These are phyloP conservation scores for Zeugodacus cucurbitae DNA, from an alignment of 1,140 invertebrate genomes.

Conservation along the genomic window DNA sequence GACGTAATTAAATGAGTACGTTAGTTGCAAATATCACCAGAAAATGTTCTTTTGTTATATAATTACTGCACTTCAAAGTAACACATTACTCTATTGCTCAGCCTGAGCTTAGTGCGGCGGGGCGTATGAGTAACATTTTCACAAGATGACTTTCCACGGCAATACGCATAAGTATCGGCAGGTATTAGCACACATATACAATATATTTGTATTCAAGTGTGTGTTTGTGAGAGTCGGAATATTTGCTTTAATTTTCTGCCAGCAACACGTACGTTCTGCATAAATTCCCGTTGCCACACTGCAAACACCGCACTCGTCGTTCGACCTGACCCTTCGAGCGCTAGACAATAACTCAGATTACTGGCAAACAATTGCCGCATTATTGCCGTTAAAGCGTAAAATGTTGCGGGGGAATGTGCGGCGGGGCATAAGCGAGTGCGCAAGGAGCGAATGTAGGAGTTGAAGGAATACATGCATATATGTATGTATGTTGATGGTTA, in stretches of 20 bases:
- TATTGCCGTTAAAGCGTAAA: not conserved
- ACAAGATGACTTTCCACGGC: not conserved
- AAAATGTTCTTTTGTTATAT: not conserved
- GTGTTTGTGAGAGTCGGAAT: not conserved
- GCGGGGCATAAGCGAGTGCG: not conserved
- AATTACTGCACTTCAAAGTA: not conserved
- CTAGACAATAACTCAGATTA: slow-evolving; percentile 35
- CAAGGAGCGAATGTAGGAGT: too few relatives aligned
- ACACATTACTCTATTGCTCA: not conserved
- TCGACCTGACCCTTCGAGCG: not conserved
- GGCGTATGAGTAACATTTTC: slow-evolving; percentile 2
- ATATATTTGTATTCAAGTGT: not conserved
- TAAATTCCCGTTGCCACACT: slow-evolving; percentile 17
- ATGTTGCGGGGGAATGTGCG: not conserved
- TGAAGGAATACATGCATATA: not conserved
- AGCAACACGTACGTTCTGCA: slow-evolving; percentile 3
- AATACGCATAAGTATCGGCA: not conserved
- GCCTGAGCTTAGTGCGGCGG: not conserved
- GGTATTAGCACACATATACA: not conserved
- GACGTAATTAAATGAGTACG: not conserved
- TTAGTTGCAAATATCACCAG: not conserved
- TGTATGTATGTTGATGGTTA: not conserved
- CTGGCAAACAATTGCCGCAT: not conserved
- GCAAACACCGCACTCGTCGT: not conserved
- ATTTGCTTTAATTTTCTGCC: not conserved